Percentiles rank a stretch among this genome's conserved stretches.
Conservation (phyloP, 2,113 vertebrate species). For the Archilochus colubris region DNA sequence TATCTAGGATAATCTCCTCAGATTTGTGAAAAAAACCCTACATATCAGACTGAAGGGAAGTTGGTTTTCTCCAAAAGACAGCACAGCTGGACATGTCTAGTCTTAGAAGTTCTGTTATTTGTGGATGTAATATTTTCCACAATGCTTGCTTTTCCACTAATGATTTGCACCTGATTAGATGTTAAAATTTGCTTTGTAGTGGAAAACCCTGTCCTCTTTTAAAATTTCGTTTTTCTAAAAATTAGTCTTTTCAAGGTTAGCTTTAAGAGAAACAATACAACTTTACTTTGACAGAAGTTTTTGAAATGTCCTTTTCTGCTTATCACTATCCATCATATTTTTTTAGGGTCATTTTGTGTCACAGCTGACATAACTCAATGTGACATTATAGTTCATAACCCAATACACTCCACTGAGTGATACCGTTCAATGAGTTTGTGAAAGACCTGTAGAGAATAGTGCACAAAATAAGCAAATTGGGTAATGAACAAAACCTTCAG, state of each 20-base stretch:
- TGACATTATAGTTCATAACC: conserved; percentile 53
- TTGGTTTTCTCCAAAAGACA: conserved; percentile 18
- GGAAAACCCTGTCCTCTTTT: not conserved
- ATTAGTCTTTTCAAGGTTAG: not conserved
- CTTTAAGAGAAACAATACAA: not conserved
- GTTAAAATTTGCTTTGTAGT: not conserved
- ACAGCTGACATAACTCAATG: conserved; percentile 44
- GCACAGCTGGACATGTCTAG: not conserved
- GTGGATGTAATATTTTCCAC: not conserved
- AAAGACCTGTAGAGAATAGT: not conserved
- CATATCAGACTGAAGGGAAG: conserved; percentile 3
- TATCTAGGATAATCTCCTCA: conserved; percentile 9
- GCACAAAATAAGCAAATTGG: not conserved
- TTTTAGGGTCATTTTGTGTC: conserved; percentile 31
- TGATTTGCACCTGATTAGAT: not conserved
- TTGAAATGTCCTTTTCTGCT: conserved; percentile 63
- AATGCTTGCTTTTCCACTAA: not conserved
- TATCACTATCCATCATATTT: conserved; percentile 33
- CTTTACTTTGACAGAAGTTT: conserved; percentile 10
- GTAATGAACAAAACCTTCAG: conserved; percentile 24
- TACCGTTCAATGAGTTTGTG: not conserved
- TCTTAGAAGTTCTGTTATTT: not conserved
- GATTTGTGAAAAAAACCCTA: conserved; percentile 38
- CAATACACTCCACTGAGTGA: not conserved
- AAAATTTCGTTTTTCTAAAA: not conserved